Percentiles rank a stretch among this genome's conserved stretches.
Evolutionary conservation across 1,140 invertebrate species (phyloP).

Genomic region (Calephelis nemesis): DNA sequence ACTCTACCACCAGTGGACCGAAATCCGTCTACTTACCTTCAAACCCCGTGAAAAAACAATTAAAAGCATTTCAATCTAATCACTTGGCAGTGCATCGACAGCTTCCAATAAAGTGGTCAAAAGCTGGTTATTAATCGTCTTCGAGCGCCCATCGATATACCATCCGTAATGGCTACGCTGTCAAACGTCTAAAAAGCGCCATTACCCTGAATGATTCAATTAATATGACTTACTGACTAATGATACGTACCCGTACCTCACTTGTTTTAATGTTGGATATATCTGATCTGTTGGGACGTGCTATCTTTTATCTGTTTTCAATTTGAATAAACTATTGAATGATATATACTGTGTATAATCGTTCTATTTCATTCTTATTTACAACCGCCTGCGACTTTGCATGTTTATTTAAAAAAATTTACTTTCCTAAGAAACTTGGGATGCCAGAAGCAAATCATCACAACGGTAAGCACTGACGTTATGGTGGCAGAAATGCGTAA

Average conservation of each 20-base stretch:
- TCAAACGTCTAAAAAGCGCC: slow-evolving; percentile 64
- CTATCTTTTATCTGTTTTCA: background rate
- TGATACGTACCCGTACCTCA: slow-evolving; percentile 38
- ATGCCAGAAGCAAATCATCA: no score
- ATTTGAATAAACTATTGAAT: background rate
- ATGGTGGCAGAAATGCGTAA: no score
- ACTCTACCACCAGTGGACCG: no score
- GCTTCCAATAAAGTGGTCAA: slow-evolving; percentile 31
- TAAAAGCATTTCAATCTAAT: background rate
- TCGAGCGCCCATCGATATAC: slow-evolving; percentile 27
- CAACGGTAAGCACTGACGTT: no score
- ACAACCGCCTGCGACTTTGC: no score
- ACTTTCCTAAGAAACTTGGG: no score
- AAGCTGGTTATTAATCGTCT: slow-evolving; percentile 45
- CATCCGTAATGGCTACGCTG: slow-evolving; percentile 62
- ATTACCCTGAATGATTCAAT: slow-evolving; percentile 69
- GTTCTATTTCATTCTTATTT: background rate
- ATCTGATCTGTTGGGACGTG: slow-evolving; percentile 28
- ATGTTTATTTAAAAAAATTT: no score
- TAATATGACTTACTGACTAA: slow-evolving; percentile 68
- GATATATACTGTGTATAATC: background rate
- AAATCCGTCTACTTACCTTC: no score
- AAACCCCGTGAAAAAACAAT: background rate
- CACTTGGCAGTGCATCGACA: slow-evolving; percentile 18
- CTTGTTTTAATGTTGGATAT: slow-evolving; percentile 30